A percentile compares a stretch with the other conserved stretches of the same genome.
Evolutionary conservation across 2,113 vertebrate genomes (phyloP).

Genomic region (Speoplatyrhinus poulsoni): DNA sequence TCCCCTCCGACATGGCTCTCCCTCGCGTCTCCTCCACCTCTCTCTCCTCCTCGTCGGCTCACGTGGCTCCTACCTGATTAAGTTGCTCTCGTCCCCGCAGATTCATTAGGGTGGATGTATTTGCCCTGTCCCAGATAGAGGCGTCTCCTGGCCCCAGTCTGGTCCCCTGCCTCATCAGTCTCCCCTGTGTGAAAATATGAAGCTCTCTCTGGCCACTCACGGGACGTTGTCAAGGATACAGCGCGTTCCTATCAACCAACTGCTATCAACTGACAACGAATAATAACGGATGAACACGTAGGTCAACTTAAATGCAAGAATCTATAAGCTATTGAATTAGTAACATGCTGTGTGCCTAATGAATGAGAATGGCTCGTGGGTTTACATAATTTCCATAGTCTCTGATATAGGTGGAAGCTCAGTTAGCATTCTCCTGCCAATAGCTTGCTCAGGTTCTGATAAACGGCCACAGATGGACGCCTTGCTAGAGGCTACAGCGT

Average conservation of each 20-base stretch:
- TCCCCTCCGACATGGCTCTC: neutral
- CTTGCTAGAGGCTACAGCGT: neutral
- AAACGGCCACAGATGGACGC: neutral
- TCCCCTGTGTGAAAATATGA: slow-evolving; percentile 49
- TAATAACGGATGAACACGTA: no score
- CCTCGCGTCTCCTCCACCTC: neutral
- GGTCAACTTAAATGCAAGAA: no score
- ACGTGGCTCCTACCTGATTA: slow-evolving; percentile 67
- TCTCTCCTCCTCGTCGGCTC: slow-evolving; percentile 33
- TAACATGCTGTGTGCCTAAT: no score
- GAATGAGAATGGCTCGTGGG: no score
- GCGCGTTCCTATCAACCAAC: neutral
- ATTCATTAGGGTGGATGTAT: slow-evolving; percentile 62
- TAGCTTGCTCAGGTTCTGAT: neutral
- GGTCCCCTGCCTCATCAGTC: slow-evolving; percentile 66
- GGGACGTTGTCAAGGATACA: slow-evolving; percentile 46
- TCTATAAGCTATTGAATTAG: no score
- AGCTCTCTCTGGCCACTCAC: slow-evolving; percentile 30
- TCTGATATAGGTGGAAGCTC: no score
- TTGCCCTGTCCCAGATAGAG: slow-evolving; percentile 69
- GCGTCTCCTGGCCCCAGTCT: slow-evolving; percentile 52
- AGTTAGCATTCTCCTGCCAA: no score
- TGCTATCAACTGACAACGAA: no score
- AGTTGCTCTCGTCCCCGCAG: slow-evolving; percentile 58
- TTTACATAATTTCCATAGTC: no score